phyloP scores from a whole-genome alignment of 2,797 vertebrate species.

The Etheostoma nigrum region DNA sequence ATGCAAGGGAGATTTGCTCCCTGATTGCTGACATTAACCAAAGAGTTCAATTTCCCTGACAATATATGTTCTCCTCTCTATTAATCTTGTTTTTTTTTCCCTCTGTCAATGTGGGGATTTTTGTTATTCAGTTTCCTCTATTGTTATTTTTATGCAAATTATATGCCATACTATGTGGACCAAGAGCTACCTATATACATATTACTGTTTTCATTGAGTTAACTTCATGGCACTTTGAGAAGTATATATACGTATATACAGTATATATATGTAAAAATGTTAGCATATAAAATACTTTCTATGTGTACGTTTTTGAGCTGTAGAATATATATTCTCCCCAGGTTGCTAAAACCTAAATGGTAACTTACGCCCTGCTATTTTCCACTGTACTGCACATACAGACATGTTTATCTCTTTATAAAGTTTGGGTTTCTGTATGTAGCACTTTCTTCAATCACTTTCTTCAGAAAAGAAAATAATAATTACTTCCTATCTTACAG shows the following conservation, averaged over 20 bases:
- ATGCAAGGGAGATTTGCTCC: constrained; percentile 64
- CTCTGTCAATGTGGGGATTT: constrained; percentile 62
- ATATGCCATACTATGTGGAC: background rate
- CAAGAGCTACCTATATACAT: background rate
- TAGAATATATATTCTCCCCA: too few relatives aligned
- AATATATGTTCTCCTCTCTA: constrained; percentile 39
- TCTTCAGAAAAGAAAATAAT: background rate
- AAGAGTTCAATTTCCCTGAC: constrained; percentile 67
- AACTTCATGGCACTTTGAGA: background rate
- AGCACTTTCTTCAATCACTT: background rate
- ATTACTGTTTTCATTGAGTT: background rate
- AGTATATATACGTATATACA: too few relatives aligned
- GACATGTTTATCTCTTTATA: background rate
- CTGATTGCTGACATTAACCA: constrained; percentile 77
- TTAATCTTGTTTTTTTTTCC: constrained; percentile 17
- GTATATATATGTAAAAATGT: too few relatives aligned
- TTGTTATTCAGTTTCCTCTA: constrained; percentile 65
- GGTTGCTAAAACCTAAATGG: too few relatives aligned
- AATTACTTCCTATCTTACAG: background rate
- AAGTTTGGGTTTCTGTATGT: constrained; percentile 2
- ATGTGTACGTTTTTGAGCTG: too few relatives aligned
- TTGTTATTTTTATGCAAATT: constrained; percentile 21
- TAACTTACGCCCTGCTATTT: too few relatives aligned
- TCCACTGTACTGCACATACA: too few relatives aligned
- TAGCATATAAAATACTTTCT: too few relatives aligned